Conservation (phyloP, 2,888 invertebrate genomes). For the Caenorhabditis auriculariae region DNA sequence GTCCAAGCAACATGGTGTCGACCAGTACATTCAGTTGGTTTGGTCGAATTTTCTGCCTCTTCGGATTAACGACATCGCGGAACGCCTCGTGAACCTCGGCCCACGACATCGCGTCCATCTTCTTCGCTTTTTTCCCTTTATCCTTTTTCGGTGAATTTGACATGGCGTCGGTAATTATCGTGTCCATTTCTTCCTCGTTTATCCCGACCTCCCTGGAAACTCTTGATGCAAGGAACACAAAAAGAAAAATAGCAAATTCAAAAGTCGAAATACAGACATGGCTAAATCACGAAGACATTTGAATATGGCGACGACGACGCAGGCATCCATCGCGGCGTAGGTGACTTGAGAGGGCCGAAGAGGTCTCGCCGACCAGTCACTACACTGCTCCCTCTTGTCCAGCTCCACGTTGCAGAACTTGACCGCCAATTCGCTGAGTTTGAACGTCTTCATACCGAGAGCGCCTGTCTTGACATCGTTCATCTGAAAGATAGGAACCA, state of each 20-base stretch:
- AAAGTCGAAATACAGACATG: too few relatives aligned
- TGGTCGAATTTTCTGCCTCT: too few relatives aligned
- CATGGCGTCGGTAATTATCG: too few relatives aligned
- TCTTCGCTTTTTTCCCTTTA: conserved; percentile 4
- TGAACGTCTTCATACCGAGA: too few relatives aligned
- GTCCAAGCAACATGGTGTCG: conserved; percentile 16
- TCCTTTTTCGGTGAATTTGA: conserved; percentile 7
- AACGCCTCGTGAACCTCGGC: conserved; percentile 5
- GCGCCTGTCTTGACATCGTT: too few relatives aligned
- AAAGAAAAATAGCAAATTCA: too few relatives aligned
- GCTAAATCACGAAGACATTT: too few relatives aligned
- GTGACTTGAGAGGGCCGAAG: conserved; percentile 8
- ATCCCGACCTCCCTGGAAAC: too few relatives aligned
- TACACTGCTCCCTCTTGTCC: conserved; percentile 14
- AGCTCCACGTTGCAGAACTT: conserved; percentile 1
- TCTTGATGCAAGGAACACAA: too few relatives aligned
- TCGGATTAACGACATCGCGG: not conserved
- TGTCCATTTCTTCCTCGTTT: too few relatives aligned
- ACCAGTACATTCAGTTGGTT: conserved; percentile 7
- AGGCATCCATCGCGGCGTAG: conserved; percentile 21
- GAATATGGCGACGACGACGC: conserved; percentile 7
- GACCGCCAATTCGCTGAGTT: conserved; percentile 6
- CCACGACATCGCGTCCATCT: conserved; percentile 13
- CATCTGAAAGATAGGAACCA: too few relatives aligned
- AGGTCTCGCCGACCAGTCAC: conserved; percentile 15